Evolutionary conservation across 1,140 invertebrate species (phyloP).

Genomic region (Achatina immaculata): DNA sequence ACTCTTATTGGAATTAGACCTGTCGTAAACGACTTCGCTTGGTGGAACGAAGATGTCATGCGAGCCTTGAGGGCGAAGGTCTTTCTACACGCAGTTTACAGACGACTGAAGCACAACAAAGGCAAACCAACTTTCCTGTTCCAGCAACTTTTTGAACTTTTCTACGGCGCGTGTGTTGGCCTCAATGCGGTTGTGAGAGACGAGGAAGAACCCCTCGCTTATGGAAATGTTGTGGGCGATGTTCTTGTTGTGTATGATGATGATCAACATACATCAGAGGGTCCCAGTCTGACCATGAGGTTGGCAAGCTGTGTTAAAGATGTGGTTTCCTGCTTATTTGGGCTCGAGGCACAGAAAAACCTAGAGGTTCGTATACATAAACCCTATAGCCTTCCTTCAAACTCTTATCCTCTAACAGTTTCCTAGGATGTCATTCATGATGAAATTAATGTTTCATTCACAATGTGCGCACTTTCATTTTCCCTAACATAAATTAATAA

Average conservation of each 20-base stretch:
- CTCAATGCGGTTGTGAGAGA: neutral
- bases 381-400: too few species aligned
- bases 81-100: neutral
- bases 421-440: too few species aligned
- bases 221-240: too few species aligned
- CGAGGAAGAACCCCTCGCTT: neutral
- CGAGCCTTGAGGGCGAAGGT: neutral
- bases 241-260: neutral
- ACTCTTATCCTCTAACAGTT: too few species aligned
- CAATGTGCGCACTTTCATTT: too few species aligned
- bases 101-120: neutral
- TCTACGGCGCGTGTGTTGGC: neutral
- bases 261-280: neutral
- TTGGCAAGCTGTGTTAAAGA: neutral
- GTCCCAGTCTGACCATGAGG: neutral
- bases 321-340: neutral
- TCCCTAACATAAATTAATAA: too few species aligned
- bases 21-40: neutral
- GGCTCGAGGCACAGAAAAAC: neutral
- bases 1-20: neutral
- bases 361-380: neutral
- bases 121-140: neutral
- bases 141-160: neutral
- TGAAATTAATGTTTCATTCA: too few species aligned
- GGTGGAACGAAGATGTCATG: neutral